Base-by-base conservation (phyloP, 2,113 vertebrate genomes). In the Sebastes schlegelii region DNA sequence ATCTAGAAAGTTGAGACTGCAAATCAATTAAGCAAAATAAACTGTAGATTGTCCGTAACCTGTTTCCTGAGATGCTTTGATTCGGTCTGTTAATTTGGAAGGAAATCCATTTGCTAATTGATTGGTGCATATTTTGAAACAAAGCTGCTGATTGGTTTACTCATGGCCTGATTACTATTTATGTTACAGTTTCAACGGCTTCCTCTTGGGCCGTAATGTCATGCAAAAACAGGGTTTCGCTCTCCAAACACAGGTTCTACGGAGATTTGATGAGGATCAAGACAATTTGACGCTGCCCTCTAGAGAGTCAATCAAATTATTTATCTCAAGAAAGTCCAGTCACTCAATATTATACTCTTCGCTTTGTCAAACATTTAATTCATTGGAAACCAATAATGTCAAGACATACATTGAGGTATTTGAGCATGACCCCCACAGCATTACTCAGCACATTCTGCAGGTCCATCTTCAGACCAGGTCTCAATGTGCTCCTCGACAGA, bases 151-250 rank as follows among this genome's bases (percentile, higher is more conserved):
- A 94, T 92, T 95, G 92, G 92, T 95, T 95, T 93, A 93, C 90
- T 90, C 70, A 70, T 80, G 82, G 74, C 86, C 81, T 94, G 94
- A 95, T 95, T 95, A 79, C 86, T 95, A 91, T 95, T 96, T 95
- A 94, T 88, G 89, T 95, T 93, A 73, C 51, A 23, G 83, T 91
- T 91, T 87, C 84, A 91, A 90, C 73, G 14, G 90, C 87, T 95
- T 95, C 94, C 88, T 90, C 89, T 86, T 78, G 40, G 77, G 81
- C 80, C 64, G 83, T 91, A 79, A 79, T 85, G 84, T 87, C 91
- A 58, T 74, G 69, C 85, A 80, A 85, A 26, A 85, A 86, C 72
- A 77, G 66, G 6, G 68, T 21, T 67, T 77, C 13, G 57, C 68
- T 78, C 79, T 62, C 74, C 64, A 87, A 74, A 83, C 69, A 77